Evolutionary conservation across 2,797 vertebrate species (phyloP).

Genomic region (Florisuga fusca): DNA sequence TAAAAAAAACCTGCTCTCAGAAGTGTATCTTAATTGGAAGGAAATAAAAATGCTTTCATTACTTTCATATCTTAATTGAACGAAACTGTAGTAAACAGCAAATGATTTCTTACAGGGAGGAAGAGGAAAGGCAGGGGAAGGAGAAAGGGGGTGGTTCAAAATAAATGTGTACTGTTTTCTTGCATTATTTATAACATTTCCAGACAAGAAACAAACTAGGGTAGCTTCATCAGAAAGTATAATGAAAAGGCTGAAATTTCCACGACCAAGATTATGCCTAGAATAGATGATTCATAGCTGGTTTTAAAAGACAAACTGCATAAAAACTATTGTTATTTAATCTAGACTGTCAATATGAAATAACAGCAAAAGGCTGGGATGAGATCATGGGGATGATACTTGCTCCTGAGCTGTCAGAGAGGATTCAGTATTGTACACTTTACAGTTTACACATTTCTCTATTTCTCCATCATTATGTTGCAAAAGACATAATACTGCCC

Average conservation of each 20-base stretch:
- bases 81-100: neutral
- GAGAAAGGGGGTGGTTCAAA: neutral
- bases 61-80: neutral
- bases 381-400: conserved; percentile 36
- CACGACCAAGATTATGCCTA: conserved; percentile 38
- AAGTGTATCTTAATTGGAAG: neutral
- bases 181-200: conserved; percentile 31
- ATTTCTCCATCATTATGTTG: conserved; percentile 22
- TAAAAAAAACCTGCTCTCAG: neutral
- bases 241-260: conserved; percentile 36
- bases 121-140: neutral
- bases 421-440: neutral
- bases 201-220: conserved; percentile 15
- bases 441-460: neutral
- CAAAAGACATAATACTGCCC: neutral
- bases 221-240: conserved; percentile 59
- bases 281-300: conserved; percentile 53
- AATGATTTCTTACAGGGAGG: neutral
- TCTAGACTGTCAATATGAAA: conserved; percentile 47
- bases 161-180: neutral
- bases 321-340: conserved; percentile 63
- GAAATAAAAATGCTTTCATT: neutral
- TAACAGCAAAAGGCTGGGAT: conserved; percentile 25
- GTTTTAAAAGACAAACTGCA: conserved; percentile 56
- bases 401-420: neutral